Percentiles rank a stretch among this genome's conserved stretches.
Evolutionary conservation across 2,113 vertebrate species (phyloP).

Genomic region (Rhinoderma darwinii): DNA sequence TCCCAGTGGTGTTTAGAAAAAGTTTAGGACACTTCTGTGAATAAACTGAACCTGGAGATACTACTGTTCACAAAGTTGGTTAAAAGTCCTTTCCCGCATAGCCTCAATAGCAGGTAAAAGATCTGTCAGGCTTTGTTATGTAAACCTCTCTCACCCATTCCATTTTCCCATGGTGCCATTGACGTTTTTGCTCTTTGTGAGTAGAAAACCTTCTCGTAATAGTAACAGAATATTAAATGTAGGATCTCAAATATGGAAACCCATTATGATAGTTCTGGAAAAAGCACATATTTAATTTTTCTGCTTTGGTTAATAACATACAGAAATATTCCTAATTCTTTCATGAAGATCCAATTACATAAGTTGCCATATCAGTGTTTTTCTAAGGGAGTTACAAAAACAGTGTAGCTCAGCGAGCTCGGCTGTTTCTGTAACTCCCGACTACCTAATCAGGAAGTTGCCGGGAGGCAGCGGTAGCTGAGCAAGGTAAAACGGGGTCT

Average conservation of each 20-base stretch:
- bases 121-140: background rate
- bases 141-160: background rate
- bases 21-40: conserved; percentile 41
- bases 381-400: too few species aligned
- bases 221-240: background rate
- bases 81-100: background rate
- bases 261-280: background rate
- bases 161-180: background rate
- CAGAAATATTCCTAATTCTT: background rate
- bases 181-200: background rate
- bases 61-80: background rate
- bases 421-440: too few species aligned
- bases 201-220: background rate
- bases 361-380: too few species aligned
- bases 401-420: too few species aligned
- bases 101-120: background rate
- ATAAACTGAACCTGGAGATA: background rate
- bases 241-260: background rate
- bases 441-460: too few species aligned
- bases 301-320: background rate
- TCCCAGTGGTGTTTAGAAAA: conserved; percentile 34
- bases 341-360: background rate
- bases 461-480: too few species aligned
- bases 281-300: background rate
- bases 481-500: too few species aligned